These are phyloP conservation scores for Dendrolimus houi DNA, from an alignment of 2,888 invertebrate genomes.

Conservation along the genomic window DNA sequence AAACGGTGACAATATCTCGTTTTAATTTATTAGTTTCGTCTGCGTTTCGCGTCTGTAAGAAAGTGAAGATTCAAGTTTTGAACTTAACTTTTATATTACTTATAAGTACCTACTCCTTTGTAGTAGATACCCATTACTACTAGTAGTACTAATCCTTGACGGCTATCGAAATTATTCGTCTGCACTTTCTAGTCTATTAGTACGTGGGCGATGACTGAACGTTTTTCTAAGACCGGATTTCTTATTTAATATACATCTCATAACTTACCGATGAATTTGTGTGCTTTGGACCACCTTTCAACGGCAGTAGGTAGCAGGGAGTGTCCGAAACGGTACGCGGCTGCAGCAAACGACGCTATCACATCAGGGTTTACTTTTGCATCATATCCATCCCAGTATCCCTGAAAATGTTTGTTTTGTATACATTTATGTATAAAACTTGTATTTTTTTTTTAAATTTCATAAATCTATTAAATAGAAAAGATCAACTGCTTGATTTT, in stretches of 20 bases:
- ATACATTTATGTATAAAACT: no score
- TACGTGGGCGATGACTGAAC: not conserved
- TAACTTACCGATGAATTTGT: constrained; percentile 89
- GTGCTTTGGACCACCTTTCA: constrained; percentile 95
- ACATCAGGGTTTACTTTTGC: constrained; percentile 90
- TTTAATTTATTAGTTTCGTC: no score
- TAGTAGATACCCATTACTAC: no score
- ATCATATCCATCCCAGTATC: constrained; percentile 91
- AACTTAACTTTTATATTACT: no score
- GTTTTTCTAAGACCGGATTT: not conserved
- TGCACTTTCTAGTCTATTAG: not conserved
- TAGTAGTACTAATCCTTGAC: not conserved
- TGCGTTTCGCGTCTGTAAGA: no score
- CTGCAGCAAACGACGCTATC: constrained; percentile 92
- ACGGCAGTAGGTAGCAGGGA: constrained; percentile 92
- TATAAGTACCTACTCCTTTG: no score
- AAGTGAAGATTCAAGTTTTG: no score
- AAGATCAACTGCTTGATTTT: no score
- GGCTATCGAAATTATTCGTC: not conserved
- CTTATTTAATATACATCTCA: not conserved
- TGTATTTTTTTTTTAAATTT: no score
- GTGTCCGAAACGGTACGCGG: constrained; percentile 94
- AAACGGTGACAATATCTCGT: no score
- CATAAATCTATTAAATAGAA: no score
- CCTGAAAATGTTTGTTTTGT: constrained; percentile 53